Conservation (phyloP, 2,797 vertebrate species). For the Pelochelys cantorii region DNA sequence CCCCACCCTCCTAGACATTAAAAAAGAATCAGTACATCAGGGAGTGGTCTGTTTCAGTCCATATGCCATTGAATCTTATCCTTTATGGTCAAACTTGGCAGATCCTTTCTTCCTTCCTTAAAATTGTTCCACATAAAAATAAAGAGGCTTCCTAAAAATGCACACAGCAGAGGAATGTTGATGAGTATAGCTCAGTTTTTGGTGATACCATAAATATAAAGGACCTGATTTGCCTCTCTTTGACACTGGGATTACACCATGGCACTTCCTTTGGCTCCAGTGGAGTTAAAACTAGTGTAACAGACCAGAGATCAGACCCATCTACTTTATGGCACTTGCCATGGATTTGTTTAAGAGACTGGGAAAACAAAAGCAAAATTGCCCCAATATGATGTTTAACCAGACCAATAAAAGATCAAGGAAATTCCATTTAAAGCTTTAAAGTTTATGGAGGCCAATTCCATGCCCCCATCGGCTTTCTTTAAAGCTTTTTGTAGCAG, state of each 20-base stretch:
- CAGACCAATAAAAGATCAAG: conserved; percentile 33
- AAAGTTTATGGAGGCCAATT: neutral
- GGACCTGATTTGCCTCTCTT: neutral
- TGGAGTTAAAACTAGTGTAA: neutral
- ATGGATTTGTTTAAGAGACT: conserved; percentile 35
- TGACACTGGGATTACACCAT: neutral
- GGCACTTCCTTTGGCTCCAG: neutral
- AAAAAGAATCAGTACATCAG: neutral
- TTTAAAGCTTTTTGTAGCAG: neutral
- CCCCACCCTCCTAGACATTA: neutral
- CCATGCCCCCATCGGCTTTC: neutral
- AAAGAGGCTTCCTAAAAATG: neutral
- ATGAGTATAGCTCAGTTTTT: neutral
- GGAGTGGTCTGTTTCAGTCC: neutral
- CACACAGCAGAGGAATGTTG: neutral
- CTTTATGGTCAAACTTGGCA: neutral
- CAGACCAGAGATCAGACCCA: neutral
- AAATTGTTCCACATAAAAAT: neutral
- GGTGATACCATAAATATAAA: neutral
- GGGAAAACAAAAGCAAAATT: neutral
- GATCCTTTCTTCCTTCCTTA: neutral
- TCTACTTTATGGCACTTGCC: neutral
- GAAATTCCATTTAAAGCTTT: conserved; percentile 32
- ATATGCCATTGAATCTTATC: neutral
- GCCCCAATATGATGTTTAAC: conserved; percentile 12